These are phyloP conservation scores for Mastacembelus armatus DNA, from an alignment of 2,797 vertebrate species.

Conservation along the genomic window DNA sequence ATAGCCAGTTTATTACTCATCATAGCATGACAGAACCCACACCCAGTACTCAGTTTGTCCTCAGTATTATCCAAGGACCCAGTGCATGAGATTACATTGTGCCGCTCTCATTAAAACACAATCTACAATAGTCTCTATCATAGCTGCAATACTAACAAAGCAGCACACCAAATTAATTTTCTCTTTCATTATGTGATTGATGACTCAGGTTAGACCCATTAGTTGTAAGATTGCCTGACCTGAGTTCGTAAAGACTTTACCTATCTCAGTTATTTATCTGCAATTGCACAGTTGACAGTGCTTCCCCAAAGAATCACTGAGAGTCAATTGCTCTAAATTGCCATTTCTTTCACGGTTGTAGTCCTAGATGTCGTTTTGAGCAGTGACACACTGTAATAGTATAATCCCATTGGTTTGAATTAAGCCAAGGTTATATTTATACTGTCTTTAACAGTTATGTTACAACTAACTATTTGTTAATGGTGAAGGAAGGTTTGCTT, in stretches of 20 bases:
- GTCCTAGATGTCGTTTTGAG: neutral
- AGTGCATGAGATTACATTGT: neutral
- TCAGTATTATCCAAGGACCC: slow-evolving; percentile 14
- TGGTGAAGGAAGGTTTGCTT: slow-evolving; percentile 36
- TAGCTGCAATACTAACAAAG: neutral
- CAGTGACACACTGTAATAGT: neutral
- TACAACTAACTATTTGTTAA: neutral
- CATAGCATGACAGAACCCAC: neutral
- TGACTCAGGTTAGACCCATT: slow-evolving; percentile 10
- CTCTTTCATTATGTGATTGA: slow-evolving; percentile 18
- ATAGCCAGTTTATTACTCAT: no score
- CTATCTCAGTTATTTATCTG: slow-evolving; percentile 13
- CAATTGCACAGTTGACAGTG: neutral
- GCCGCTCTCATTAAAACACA: slow-evolving; percentile 23
- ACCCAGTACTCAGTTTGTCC: slow-evolving; percentile 25
- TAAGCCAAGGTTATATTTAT: slow-evolving; percentile 2
- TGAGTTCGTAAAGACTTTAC: slow-evolving; percentile 15
- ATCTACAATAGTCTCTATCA: neutral
- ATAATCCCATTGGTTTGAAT: neutral
- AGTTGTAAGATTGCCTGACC: slow-evolving; percentile 3
- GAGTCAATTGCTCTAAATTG: neutral
- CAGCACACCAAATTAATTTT: slow-evolving; percentile 3
- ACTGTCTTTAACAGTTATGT: no score
- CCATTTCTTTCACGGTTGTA: neutral
- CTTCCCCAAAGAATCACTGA: no score